Conservation (phyloP, 2,888 invertebrate genomes). For the Sphinx pinastri region DNA sequence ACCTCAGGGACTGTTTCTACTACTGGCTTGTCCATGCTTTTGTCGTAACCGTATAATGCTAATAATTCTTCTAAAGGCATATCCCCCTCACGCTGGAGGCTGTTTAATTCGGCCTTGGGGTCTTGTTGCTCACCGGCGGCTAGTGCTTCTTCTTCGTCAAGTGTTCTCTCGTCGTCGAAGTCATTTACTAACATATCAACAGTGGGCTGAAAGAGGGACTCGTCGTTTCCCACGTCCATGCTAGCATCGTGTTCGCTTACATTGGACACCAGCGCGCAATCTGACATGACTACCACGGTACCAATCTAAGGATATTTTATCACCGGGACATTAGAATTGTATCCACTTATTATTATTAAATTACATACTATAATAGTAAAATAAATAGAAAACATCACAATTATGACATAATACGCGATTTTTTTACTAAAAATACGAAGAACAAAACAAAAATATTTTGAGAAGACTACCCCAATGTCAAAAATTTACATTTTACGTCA, state of each 20-base stretch:
- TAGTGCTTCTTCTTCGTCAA: conserved; percentile 98
- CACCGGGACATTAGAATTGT: conserved; percentile 65
- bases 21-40: conserved; percentile 70
- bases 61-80: conserved; percentile 97
- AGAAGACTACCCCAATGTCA: conserved; percentile 59
- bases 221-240: conserved; percentile 82
- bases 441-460: conserved; percentile 83
- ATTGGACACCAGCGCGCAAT: conserved; percentile 82
- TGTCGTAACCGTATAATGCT: conserved; percentile 93
- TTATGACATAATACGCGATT: conserved; percentile 57
- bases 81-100: conserved; percentile 96
- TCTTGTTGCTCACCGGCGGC: conserved; percentile 94
- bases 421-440: conserved; percentile 50
- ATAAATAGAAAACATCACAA: conserved; percentile 61
- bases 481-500: conserved; percentile 35
- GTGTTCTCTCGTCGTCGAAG: conserved; percentile 97
- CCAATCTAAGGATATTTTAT: conserved; percentile 59
- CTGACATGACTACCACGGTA: conserved; percentile 79
- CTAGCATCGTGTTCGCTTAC: conserved; percentile 82
- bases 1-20: conserved; percentile 64
- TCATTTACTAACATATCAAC: conserved; percentile 99
- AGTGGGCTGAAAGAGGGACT: conserved; percentile 93
- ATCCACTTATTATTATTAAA: conserved; percentile 45
- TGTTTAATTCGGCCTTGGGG: conserved; percentile 94
- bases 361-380: conserved; percentile 46